phyloP scores from a whole-genome alignment of 1,140 invertebrate genomes.

The Zaprionus camerounensis region DNA sequence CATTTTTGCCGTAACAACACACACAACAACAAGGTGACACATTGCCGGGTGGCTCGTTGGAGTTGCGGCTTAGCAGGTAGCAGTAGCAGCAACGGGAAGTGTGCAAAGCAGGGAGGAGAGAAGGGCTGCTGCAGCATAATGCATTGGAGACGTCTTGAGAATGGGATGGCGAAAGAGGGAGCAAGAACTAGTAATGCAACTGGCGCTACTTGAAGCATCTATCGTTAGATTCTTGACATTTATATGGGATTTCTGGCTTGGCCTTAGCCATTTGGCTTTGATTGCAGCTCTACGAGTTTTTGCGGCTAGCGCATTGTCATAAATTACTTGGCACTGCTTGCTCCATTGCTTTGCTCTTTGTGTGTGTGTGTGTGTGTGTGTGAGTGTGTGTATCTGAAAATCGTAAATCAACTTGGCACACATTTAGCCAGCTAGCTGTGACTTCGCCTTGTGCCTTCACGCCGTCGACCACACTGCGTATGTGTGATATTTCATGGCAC shows the following conservation, averaged over 20 bases:
- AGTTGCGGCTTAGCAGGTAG: conserved; percentile 37
- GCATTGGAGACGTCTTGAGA: conserved; percentile 39
- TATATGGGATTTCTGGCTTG: conserved; percentile 74
- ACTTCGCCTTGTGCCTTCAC: conserved; percentile 25
- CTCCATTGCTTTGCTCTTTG: conserved; percentile 17
- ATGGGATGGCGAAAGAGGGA: not conserved
- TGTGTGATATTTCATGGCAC: conserved; percentile 80
- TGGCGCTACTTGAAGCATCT: conserved; percentile 61
- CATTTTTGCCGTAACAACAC: conserved; percentile 34
- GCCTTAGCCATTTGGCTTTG: conserved; percentile 74
- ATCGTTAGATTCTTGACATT: conserved; percentile 77
- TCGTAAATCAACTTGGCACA: conserved; percentile 73
- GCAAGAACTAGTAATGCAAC: conserved; percentile 61
- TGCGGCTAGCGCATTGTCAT: conserved; percentile 76
- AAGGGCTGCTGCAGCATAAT: conserved; percentile 21
- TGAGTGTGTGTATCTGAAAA: conserved; percentile 66
- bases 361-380: not conserved
- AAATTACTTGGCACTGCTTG: conserved; percentile 71
- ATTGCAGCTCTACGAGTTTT: conserved; percentile 75
- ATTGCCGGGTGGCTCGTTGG: conserved; percentile 59
- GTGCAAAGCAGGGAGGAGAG: not conserved
- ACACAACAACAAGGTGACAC: conserved; percentile 43
- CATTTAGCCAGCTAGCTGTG: conserved; percentile 40
- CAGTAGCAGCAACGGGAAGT: conserved; percentile 2
- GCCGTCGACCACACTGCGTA: conserved; percentile 63